A percentile compares a stretch with the other conserved stretches of the same genome.
Conservation (phyloP, 2,113 vertebrate genomes). For the Odontesthes bonariensis region DNA sequence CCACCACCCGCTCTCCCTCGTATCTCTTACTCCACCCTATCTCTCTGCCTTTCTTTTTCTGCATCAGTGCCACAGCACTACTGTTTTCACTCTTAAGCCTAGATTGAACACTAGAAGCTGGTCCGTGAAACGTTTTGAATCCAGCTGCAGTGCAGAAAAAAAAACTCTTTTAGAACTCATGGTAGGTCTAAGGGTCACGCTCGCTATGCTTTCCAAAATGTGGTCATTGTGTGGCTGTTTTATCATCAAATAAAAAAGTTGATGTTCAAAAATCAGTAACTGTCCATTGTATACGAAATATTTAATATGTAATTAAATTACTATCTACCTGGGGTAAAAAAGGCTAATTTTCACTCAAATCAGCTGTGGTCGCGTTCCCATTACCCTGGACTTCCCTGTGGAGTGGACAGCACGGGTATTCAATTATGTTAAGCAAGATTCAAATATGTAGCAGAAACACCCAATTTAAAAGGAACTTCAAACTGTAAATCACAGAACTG, state of each 20-base stretch:
- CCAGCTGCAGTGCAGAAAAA: slow-evolving; percentile 26
- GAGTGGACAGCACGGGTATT: too few relatives aligned
- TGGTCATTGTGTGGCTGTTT: not conserved
- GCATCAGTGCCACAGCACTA: slow-evolving; percentile 32
- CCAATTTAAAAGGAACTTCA: too few relatives aligned
- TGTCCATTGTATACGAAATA: too few relatives aligned
- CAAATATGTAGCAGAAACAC: too few relatives aligned
- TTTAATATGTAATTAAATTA: too few relatives aligned
- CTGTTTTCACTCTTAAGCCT: slow-evolving; percentile 52
- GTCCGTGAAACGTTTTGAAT: slow-evolving; percentile 22
- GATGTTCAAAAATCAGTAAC: too few relatives aligned
- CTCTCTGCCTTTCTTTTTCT: slow-evolving; percentile 30
- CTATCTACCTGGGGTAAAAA: too few relatives aligned
- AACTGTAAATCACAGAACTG: too few relatives aligned
- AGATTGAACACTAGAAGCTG: slow-evolving; percentile 28
- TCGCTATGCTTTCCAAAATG: not conserved
- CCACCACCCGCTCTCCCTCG: slow-evolving; percentile 24
- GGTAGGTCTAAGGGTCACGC: not conserved
- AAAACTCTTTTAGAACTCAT: not conserved
- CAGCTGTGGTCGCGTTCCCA: too few relatives aligned
- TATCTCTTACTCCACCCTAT: slow-evolving; percentile 47
- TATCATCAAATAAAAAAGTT: not conserved
- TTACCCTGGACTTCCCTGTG: too few relatives aligned
- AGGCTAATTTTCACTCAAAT: too few relatives aligned
- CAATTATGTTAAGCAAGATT: too few relatives aligned